Conservation (phyloP, 2,797 vertebrate species). For the Pantherophis alleghaniensis region DNA sequence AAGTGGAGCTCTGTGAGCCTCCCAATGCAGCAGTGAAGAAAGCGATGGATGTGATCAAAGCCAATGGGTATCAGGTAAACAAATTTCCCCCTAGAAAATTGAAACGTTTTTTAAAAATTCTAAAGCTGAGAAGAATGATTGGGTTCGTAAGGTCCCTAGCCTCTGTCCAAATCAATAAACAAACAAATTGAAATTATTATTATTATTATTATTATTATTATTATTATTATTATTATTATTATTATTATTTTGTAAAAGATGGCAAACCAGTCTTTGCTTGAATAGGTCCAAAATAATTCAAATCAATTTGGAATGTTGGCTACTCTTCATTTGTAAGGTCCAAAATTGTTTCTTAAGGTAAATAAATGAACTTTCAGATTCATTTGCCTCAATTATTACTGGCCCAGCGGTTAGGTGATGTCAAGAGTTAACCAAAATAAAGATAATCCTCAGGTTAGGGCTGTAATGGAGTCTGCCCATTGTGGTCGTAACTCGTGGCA, state of each 20-base stretch:
- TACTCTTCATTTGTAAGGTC: not conserved
- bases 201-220: too few relatives aligned
- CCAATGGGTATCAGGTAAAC: slow-evolving; percentile 87
- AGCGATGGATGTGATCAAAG: slow-evolving; percentile 82
- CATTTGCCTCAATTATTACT: slow-evolving; percentile 52
- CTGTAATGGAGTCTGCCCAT: too few relatives aligned
- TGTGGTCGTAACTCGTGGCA: too few relatives aligned
- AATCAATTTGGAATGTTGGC: too few relatives aligned
- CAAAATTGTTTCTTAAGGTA: slow-evolving; percentile 17
- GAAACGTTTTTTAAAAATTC: not conserved
- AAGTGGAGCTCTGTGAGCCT: slow-evolving; percentile 89
- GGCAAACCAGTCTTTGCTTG: not conserved
- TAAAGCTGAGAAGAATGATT: not conserved
- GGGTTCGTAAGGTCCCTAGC: not conserved
- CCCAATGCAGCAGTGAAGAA: slow-evolving; percentile 74
- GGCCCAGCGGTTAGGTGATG: not conserved
- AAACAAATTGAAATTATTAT: not conserved
- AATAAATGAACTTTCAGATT: slow-evolving; percentile 60
- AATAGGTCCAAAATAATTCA: not conserved
- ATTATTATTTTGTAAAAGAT: not conserved
- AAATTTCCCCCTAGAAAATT: not conserved
- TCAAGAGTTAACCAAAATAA: not conserved
- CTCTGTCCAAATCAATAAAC: not conserved
- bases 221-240: not conserved
- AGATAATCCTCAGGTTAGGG: too few relatives aligned